Evolutionary conservation across 1,140 invertebrate species (phyloP).

Genomic region (Hirudo medicinalis): DNA sequence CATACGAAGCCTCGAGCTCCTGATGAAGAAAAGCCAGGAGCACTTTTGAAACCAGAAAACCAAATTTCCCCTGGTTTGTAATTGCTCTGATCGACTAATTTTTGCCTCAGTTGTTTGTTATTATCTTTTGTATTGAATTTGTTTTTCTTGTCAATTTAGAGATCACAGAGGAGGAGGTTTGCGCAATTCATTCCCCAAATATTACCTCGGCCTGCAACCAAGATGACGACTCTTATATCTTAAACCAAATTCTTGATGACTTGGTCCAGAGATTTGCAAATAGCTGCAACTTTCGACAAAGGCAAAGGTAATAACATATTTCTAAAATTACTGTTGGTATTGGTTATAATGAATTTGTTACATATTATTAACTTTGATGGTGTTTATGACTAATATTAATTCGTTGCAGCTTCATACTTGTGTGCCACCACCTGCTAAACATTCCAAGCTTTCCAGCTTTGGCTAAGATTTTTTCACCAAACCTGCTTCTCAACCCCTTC

Average conservation of each 20-base stretch:
- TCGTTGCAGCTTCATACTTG: conserved; percentile 4
- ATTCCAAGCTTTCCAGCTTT: neutral
- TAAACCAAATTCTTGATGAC: neutral
- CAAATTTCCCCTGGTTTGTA: too few relatives aligned
- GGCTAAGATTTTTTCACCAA: neutral
- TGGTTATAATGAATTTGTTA: neutral
- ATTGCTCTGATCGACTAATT: too few relatives aligned
- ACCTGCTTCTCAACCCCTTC: neutral
- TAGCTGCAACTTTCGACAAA: neutral
- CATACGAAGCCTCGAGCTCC: too few relatives aligned
- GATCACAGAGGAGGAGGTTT: too few relatives aligned
- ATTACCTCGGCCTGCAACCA: too few relatives aligned
- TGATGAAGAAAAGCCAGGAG: too few relatives aligned
- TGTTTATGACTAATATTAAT: neutral
- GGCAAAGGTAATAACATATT: neutral
- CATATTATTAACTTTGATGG: neutral
- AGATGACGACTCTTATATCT: too few relatives aligned
- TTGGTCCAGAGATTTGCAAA: conserved; percentile 1
- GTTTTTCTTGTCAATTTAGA: too few relatives aligned
- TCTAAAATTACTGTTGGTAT: neutral
- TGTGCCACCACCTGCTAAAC: conserved; percentile 3
- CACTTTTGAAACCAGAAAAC: too few relatives aligned
- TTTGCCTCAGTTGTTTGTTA: too few relatives aligned
- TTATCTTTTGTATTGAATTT: too few relatives aligned
- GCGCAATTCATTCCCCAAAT: too few relatives aligned